Evolutionary conservation across 2,888 invertebrate species (phyloP), one percentile per base, ranked within the genome.

Genomic region (Suillia variegata): DNA sequence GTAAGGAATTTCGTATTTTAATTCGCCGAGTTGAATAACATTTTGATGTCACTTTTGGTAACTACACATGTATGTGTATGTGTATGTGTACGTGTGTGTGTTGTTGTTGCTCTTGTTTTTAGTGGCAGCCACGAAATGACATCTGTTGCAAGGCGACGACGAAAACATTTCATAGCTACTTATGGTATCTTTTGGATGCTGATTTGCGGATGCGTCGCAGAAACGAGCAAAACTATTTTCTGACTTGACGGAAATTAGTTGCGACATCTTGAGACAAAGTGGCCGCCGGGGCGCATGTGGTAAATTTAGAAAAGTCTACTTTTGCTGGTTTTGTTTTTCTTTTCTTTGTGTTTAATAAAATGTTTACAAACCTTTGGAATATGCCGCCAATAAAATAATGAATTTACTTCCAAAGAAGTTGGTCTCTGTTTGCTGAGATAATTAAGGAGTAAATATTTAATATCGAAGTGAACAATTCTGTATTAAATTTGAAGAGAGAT

Each of bases 1-100:
- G 12, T 38, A 13, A 38, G n/a, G 38, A 38, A n/a, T 38, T 38
- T 38, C n/a, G 10, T 5, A 38, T 13, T 26, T 10, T n/a, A 38
- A n/a, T 45, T 45, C 18, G 45, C 20, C 17, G 45, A 45, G 45
- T 45, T 45, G 45, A 45, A 45, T 45, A 20, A 20, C 45, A 45
- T 45, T 20, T 18, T 45, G 45, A 45, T 45, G 45, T n/a, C 38
- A 13, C n/a, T 26, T 38, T 38, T 4, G 38, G 31, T 31, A 31
- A 31, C 31, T n/a, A n/a, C n/a, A n/a, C n/a, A n/a, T n/a, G n/a
- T n/a, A n/a, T n/a, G n/a, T n/a, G n/a, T n/a, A n/a, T 26, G 26
- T 6, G 38, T 13, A n/a, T 38, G 38, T n/a, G 38, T 38, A 10
- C 26, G 26, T 10, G 26, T 26, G 6, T 26, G 26, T n/a, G n/a